These are phyloP conservation scores for Zaprionus lineosus DNA, from an alignment of 2,888 invertebrate genomes.

Conservation along the genomic window DNA sequence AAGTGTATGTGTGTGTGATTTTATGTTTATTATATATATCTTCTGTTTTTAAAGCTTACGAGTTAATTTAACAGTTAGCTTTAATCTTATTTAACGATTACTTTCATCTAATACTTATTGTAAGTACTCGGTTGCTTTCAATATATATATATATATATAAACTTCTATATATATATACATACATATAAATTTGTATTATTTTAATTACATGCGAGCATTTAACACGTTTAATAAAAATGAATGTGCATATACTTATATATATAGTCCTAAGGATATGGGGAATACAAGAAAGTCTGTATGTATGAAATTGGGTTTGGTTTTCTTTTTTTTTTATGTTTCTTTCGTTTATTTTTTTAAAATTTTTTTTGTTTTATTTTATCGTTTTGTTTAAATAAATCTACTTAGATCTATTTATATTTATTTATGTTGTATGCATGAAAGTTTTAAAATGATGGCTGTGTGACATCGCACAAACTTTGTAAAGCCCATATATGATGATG, in stretches of 20 bases:
- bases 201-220: constrained; percentile 57
- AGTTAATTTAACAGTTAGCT: constrained; percentile 63
- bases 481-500: constrained; percentile 41
- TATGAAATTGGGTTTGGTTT: constrained; percentile 37
- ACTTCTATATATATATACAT: constrained; percentile 27
- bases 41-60: constrained; percentile 51
- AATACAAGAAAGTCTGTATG: constrained; percentile 60
- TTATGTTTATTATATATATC: too few species aligned
- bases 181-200: constrained; percentile 18
- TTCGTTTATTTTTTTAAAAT: neutral
- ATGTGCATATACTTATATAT: constrained; percentile 52
- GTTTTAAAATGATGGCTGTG: constrained; percentile 63
- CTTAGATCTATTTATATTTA: constrained; percentile 62
- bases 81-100: constrained; percentile 66
- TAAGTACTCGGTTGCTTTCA: constrained; percentile 44
- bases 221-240: constrained; percentile 58
- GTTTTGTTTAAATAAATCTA: constrained; percentile 60
- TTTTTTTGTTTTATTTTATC: constrained; percentile 10
- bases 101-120: constrained; percentile 52
- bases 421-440: constrained; percentile 58
- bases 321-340: neutral
- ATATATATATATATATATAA: constrained; percentile 25
- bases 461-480: constrained; percentile 51
- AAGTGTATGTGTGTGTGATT: too few species aligned
- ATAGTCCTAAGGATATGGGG: constrained; percentile 56